Evolutionary conservation across 2,888 invertebrate genomes (phyloP), one percentile per base, ranked within the genome.

Genomic region (Helobdella robusta): DNA sequence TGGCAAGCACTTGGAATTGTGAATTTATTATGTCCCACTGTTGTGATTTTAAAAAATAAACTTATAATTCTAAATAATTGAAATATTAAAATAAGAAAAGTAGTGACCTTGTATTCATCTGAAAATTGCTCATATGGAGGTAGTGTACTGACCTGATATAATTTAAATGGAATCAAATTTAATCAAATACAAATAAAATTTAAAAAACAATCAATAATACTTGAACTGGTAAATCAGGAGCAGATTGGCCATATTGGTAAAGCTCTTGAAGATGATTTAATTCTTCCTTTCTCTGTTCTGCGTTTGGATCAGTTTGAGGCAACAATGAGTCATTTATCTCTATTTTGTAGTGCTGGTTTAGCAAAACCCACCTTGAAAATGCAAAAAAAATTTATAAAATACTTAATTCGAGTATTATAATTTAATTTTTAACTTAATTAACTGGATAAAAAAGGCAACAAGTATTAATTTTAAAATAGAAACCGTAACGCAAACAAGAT

Each of bases 341-440:
- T 35, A 81, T 74, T 32, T 74, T 63, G 70, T 81, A 80, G 36
- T 36, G 32, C 25, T 61, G 62, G 52, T 76, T 72, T 0, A 77
- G 70, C 35, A 74, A 72, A 60, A 81, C 75, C 81, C 81, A 81
- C 15, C 80, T 73, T 62, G 77, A 73, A 3, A n/a, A n/a, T n/a
- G n/a, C n/a, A n/a, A n/a, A n/a, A n/a, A n/a, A n/a, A n/a, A n/a
- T n/a, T n/a, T n/a, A n/a, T n/a, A n/a, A n/a, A n/a, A n/a, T n/a
- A n/a, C n/a, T n/a, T n/a, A n/a, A n/a, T n/a, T n/a, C n/a, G n/a
- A n/a, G n/a, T n/a, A n/a, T n/a, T n/a, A n/a, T n/a, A n/a, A n/a
- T n/a, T n/a, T n/a, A n/a, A n/a, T n/a, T n/a, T n/a, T n/a, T n/a
- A n/a, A n/a, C n/a, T n/a, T n/a, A n/a, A n/a, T n/a, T n/a, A n/a